A percentile compares a stretch with the other conserved stretches of the same genome.
Evolutionary conservation across 2,888 invertebrate species (phyloP).

Genomic region (Quadroppia sp.): DNA sequence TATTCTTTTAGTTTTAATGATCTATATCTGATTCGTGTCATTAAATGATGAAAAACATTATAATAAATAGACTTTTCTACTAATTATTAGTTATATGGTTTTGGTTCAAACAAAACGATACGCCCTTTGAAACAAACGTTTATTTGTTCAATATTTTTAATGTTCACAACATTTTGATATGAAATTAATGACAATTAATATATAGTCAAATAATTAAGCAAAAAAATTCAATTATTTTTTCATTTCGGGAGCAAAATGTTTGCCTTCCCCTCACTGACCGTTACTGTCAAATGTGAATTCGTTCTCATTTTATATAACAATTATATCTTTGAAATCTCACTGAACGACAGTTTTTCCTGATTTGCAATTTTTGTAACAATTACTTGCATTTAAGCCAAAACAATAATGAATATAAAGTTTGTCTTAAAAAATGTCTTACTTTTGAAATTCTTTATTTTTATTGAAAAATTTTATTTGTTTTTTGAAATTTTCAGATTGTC

Average conservation of each 20-base stretch:
- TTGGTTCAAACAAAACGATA: neutral
- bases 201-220: too few species aligned
- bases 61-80: neutral
- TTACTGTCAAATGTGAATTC: neutral
- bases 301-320: neutral
- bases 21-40: neutral
- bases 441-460: too few species aligned
- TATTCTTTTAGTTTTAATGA: neutral
- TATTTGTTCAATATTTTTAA: slow-evolving; percentile 9
- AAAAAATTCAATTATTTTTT: too few species aligned
- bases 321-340: neutral
- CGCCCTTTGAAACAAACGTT: slow-evolving; percentile 10
- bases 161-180: neutral
- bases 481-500: too few species aligned
- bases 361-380: too few species aligned
- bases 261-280: too few species aligned
- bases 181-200: neutral
- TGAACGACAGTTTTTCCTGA: neutral
- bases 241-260: too few species aligned
- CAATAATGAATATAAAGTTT: too few species aligned
- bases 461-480: too few species aligned
- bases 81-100: neutral
- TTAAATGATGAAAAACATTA: neutral
- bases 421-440: too few species aligned
- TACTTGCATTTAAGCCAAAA: too few species aligned